Percentiles rank a stretch among this genome's conserved stretches.
phyloP scores from a whole-genome alignment of 2,797 vertebrate species.

The Tarsius wallacei region DNA sequence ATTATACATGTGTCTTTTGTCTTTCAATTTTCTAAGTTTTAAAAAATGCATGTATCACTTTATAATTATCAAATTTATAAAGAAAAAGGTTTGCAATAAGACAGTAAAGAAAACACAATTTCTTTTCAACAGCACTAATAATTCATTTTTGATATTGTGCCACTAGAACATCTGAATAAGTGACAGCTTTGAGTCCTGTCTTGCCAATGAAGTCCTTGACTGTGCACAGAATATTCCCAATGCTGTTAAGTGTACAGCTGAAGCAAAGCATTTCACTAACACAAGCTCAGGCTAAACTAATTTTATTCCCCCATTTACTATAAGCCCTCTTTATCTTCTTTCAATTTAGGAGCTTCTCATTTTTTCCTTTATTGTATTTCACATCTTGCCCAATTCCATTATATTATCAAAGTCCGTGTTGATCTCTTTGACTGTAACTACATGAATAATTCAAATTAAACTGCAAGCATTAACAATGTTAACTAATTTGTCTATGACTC shows the following conservation, averaged over 20 bases:
- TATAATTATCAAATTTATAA: not conserved
- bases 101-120: not conserved
- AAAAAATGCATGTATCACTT: not conserved
- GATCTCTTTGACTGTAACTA: not conserved
- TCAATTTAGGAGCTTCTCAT: not conserved
- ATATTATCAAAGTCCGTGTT: rapidly evolving
- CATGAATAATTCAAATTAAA: not conserved
- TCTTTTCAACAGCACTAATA: not conserved
- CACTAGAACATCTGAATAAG: not conserved
- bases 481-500: not conserved
- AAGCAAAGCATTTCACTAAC: not conserved
- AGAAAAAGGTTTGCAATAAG: not conserved
- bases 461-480: rapidly evolving
- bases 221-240: rapidly evolving
- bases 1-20: not conserved
- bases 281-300: not conserved
- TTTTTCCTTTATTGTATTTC: too few relatives aligned
- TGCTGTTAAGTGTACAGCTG: rapidly evolving
- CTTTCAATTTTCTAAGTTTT: not conserved
- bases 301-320: not conserved
- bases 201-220: not conserved
- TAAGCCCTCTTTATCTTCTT: not conserved
- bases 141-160: not conserved
- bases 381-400: rapidly evolving
- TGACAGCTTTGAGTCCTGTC: not conserved